Percentiles rank a stretch among this genome's conserved stretches.
These are phyloP conservation scores for Drosophila lacteicornis DNA, from an alignment of 1,140 invertebrate genomes.

Conservation along the genomic window DNA sequence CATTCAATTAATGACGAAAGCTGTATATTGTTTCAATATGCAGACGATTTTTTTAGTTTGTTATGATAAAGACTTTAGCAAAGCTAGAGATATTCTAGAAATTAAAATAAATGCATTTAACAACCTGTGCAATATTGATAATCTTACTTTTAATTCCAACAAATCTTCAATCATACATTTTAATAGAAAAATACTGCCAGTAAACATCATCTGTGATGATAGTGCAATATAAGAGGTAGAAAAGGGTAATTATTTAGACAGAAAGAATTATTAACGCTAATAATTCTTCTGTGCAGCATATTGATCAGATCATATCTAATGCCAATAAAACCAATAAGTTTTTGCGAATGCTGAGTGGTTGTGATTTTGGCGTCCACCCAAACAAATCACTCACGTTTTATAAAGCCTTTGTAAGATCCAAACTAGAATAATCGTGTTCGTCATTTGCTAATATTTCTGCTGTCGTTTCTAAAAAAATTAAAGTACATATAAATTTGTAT, in stretches of 20 bases:
- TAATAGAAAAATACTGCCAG: background rate
- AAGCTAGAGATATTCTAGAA: too few species aligned
- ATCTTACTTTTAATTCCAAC: background rate
- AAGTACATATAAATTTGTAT: background rate
- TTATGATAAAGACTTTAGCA: too few species aligned
- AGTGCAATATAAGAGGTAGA: background rate
- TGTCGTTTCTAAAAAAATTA: background rate
- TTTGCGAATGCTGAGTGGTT: too few species aligned
- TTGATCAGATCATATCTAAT: too few species aligned
- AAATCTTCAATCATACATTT: background rate
- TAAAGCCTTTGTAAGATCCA: too few species aligned
- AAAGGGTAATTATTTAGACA: background rate
- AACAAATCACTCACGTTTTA: background rate
- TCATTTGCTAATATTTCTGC: too few species aligned
- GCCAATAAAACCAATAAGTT: too few species aligned
- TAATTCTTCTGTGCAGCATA: background rate
- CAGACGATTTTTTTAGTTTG: too few species aligned
- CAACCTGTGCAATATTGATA: too few species aligned
- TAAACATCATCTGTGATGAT: background rate
- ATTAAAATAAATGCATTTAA: too few species aligned
- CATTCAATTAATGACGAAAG: background rate
- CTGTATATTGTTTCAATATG: too few species aligned
- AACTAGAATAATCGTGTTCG: too few species aligned
- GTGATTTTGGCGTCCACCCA: background rate
- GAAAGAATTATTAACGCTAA: background rate